Conservation (phyloP, 1,140 invertebrate species). For the Manduca sexta region DNA sequence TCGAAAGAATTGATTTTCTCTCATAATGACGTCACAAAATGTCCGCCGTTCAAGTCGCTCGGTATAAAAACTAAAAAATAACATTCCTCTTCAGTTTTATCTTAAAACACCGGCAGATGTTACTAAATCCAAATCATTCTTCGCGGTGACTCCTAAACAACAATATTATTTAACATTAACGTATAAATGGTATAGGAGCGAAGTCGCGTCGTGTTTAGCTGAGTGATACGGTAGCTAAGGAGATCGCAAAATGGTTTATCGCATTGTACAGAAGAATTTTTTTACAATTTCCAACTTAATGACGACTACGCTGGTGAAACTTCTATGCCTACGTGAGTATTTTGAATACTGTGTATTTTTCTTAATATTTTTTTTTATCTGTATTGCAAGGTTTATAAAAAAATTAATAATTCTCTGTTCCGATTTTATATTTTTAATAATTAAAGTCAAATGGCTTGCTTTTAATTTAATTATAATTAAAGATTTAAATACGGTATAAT, state of each 20-base stretch:
- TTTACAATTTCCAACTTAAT: constrained; percentile 32
- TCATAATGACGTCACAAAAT: constrained; percentile 60
- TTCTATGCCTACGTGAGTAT: constrained; percentile 61
- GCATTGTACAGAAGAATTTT: constrained; percentile 30
- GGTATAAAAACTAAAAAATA: constrained; percentile 64
- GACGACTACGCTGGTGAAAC: constrained; percentile 33
- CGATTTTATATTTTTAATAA: no score
- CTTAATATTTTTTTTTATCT: no score
- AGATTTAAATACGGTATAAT: no score
- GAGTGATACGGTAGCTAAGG: constrained; percentile 33
- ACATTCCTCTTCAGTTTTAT: constrained; percentile 27
- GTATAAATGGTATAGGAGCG: constrained; percentile 20
- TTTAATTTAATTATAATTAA: no score
- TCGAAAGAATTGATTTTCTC: constrained; percentile 54
- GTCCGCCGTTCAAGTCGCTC: constrained; percentile 40
- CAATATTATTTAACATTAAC: not conserved
- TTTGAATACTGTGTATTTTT: no score
- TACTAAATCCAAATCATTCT: constrained; percentile 20
- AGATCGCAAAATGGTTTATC: constrained; percentile 31
- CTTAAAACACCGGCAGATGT: constrained; percentile 26
- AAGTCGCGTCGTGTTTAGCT: constrained; percentile 8
- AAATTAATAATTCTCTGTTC: not conserved
- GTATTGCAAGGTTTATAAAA: not conserved
- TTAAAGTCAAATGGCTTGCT: no score
- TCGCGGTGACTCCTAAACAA: constrained; percentile 12